Percentiles rank a stretch among this genome's conserved stretches.
These are phyloP conservation scores for Pterophyllum scalare DNA, from an alignment of 2,113 vertebrate genomes.

Conservation along the genomic window DNA sequence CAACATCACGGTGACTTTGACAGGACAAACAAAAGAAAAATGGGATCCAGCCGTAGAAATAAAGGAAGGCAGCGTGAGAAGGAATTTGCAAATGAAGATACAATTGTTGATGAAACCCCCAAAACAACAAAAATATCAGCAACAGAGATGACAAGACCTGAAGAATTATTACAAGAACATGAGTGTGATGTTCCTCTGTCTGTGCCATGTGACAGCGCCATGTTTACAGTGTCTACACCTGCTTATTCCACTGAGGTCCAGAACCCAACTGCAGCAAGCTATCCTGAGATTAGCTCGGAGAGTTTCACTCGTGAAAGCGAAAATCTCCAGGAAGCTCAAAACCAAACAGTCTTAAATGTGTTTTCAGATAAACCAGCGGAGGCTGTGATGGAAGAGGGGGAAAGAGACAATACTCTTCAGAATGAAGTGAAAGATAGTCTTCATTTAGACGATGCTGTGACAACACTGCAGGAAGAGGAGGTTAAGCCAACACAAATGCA, in stretches of 20 bases:
- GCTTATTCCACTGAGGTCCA: neutral
- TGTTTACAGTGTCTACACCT: neutral
- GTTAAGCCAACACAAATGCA: neutral
- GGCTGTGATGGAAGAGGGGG: no score
- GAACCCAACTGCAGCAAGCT: neutral
- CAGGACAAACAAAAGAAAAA: constrained; percentile 29
- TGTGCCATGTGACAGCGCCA: neutral
- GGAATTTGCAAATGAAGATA: neutral
- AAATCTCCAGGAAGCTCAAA: no score
- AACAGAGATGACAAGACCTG: no score
- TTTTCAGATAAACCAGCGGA: no score
- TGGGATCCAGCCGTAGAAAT: constrained; percentile 32
- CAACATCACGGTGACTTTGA: neutral
- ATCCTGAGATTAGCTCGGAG: neutral
- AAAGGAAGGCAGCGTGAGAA: neutral
- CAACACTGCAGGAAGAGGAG: no score
- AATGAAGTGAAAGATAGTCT: no score
- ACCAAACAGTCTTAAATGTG: no score
- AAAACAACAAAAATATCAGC: neutral
- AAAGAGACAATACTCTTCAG: no score
- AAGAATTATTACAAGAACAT: neutral
- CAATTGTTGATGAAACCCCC: neutral
- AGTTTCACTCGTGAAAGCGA: neutral
- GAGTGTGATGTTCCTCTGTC: neutral
- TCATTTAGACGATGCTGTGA: no score